phyloP scores from a whole-genome alignment of 1,140 invertebrate species.

The Euschistus heros region DNA sequence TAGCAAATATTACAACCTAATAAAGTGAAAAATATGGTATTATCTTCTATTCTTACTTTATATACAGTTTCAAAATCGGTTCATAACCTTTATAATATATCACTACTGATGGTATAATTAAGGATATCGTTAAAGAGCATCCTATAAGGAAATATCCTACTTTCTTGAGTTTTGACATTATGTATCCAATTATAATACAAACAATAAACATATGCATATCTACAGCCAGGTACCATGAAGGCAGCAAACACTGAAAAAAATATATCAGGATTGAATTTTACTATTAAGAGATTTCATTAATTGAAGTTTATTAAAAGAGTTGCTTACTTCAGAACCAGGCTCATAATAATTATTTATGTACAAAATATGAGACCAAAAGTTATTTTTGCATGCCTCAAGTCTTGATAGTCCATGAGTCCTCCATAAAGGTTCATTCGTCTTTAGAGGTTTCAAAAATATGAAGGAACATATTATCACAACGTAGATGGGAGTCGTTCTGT shows the following conservation, averaged over 20 bases:
- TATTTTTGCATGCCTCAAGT: no score
- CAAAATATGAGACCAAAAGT: no score
- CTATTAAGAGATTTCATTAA: no score
- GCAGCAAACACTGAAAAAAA: conserved; percentile 45
- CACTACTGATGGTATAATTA: neutral
- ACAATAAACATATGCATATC: conserved; percentile 51
- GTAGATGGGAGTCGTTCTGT: no score
- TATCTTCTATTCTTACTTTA: neutral
- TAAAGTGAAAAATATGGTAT: neutral
- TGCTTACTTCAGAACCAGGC: no score
- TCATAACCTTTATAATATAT: neutral
- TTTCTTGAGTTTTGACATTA: conserved; percentile 10
- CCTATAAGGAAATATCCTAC: neutral
- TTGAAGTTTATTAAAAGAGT: no score
- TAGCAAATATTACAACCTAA: neutral
- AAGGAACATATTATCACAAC: no score
- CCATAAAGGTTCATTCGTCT: no score
- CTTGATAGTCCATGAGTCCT: no score
- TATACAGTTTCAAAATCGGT: neutral
- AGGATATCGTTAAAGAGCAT: neutral
- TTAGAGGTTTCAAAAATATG: no score
- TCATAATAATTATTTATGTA: no score
- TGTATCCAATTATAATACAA: conserved; percentile 40
- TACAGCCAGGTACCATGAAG: conserved; percentile 53
- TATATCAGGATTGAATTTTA: no score